Evolutionary conservation across 2,888 invertebrate species (phyloP).

Genomic region (Parasteatoda lunata): DNA sequence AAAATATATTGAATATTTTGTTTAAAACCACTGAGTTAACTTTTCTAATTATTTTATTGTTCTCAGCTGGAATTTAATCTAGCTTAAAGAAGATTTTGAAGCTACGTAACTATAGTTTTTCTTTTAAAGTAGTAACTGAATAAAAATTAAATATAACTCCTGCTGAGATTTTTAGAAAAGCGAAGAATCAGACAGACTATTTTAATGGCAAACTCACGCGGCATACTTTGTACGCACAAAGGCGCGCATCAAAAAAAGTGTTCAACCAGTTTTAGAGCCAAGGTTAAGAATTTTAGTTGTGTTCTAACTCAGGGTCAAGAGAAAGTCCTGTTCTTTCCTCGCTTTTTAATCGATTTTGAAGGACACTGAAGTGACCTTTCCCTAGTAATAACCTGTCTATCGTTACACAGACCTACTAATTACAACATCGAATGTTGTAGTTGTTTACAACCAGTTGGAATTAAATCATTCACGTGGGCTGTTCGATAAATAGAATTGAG

Average conservation of each 20-base stretch:
- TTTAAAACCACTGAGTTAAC: too few relatives aligned
- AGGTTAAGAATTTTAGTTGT: conserved; percentile 36
- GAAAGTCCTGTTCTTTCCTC: conserved; percentile 1
- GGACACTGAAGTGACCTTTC: not conserved
- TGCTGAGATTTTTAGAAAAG: too few relatives aligned
- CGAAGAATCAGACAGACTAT: not conserved
- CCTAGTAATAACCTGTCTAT: not conserved
- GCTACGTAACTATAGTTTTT: too few relatives aligned
- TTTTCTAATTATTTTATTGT: too few relatives aligned
- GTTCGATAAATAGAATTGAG: too few relatives aligned
- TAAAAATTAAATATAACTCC: too few relatives aligned
- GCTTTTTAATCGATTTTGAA: conserved; percentile 3
- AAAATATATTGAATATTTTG: too few relatives aligned
- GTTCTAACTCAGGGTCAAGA: conserved; percentile 38
- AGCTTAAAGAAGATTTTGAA: too few relatives aligned
- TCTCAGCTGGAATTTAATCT: too few relatives aligned
- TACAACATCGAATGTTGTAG: not conserved
- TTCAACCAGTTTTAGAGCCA: conserved; percentile 30
- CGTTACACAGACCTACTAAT: not conserved
- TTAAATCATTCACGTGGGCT: too few relatives aligned
- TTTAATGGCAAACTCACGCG: not conserved
- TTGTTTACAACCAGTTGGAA: not conserved
- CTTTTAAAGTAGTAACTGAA: too few relatives aligned
- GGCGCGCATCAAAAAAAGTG: conserved; percentile 1
- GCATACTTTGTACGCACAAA: not conserved